These are phyloP conservation scores for Triops cancriformis DNA, from an alignment of 1,140 invertebrate species.

Conservation along the genomic window DNA sequence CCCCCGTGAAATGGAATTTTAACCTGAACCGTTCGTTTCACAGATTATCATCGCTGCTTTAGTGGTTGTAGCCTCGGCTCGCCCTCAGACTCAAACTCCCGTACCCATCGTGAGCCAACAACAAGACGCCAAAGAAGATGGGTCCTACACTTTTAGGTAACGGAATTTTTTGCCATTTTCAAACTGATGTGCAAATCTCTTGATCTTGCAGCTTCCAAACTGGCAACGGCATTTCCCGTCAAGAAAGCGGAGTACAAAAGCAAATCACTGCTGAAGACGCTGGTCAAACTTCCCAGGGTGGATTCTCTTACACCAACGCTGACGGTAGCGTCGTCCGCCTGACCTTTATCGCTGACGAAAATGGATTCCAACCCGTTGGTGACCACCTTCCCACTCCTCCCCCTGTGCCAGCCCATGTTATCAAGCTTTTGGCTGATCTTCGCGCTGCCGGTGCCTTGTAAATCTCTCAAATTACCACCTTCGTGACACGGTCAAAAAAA, in stretches of 20 bases:
- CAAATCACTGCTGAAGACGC: slow-evolving; percentile 48
- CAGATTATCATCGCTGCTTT: slow-evolving; percentile 23
- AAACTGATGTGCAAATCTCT: background rate
- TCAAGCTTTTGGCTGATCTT: slow-evolving; percentile 22
- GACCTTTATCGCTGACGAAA: slow-evolving; percentile 33
- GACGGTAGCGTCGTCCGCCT: slow-evolving; percentile 32
- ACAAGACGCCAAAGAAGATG: slow-evolving; percentile 54
- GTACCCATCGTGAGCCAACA: slow-evolving; percentile 55
- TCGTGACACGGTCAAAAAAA: background rate
- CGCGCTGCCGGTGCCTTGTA: slow-evolving; percentile 18
- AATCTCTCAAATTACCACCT: background rate
- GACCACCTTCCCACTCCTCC: slow-evolving; percentile 33
- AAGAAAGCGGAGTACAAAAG: slow-evolving; percentile 68
- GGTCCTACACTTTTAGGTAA: slow-evolving; percentile 53
- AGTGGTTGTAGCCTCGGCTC: slow-evolving; percentile 21
- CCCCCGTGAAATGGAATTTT: background rate
- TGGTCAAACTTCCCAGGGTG: slow-evolving; percentile 48
- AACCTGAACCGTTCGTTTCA: background rate
- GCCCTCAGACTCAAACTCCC: slow-evolving; percentile 36
- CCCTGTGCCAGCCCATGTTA: slow-evolving; percentile 28
- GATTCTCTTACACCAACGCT: slow-evolving; percentile 30
- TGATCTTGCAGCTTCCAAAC: slow-evolving; percentile 57
- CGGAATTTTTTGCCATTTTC: background rate
- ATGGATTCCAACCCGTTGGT: slow-evolving; percentile 34
- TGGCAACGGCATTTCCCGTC: slow-evolving; percentile 67